phyloP scores from a whole-genome alignment of 2,797 vertebrate species.

The Myiothlypis chrysogaster region DNA sequence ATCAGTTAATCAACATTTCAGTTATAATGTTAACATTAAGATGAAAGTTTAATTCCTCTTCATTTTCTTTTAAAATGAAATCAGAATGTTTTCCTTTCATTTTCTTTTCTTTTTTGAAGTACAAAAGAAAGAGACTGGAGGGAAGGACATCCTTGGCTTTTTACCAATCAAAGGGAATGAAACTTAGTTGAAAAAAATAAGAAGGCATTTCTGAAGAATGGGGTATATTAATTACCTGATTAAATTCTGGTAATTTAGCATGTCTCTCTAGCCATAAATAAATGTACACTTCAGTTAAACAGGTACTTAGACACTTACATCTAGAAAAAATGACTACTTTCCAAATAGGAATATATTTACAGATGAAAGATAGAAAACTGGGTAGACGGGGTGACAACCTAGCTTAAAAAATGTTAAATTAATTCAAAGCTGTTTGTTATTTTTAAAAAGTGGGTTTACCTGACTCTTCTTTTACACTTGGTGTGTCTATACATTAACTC shows the following conservation, averaged over 20 bases:
- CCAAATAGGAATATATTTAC: neutral
- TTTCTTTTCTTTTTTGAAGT: neutral
- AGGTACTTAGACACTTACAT: neutral
- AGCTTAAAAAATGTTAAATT: neutral
- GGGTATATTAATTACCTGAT: neutral
- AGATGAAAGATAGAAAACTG: neutral
- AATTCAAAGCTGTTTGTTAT: neutral
- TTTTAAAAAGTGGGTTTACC: neutral
- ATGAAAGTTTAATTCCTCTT: conserved; percentile 7
- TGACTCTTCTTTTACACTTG: neutral
- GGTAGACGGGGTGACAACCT: neutral
- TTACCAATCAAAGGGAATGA: neutral
- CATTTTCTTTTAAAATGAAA: conserved; percentile 17
- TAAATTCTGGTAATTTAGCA: conserved; percentile 8
- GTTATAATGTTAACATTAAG: neutral
- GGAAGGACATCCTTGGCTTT: neutral
- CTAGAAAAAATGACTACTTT: neutral
- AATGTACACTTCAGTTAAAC: neutral
- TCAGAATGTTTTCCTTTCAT: neutral
- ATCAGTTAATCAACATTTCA: conserved; percentile 6
- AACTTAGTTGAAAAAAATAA: neutral
- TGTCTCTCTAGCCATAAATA: conserved; percentile 15
- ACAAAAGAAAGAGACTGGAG: neutral
- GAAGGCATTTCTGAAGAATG: neutral
- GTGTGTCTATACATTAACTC: neutral